Base-by-base conservation (phyloP, 2,888 invertebrate species). In the Cremastinae sp. region DNA sequence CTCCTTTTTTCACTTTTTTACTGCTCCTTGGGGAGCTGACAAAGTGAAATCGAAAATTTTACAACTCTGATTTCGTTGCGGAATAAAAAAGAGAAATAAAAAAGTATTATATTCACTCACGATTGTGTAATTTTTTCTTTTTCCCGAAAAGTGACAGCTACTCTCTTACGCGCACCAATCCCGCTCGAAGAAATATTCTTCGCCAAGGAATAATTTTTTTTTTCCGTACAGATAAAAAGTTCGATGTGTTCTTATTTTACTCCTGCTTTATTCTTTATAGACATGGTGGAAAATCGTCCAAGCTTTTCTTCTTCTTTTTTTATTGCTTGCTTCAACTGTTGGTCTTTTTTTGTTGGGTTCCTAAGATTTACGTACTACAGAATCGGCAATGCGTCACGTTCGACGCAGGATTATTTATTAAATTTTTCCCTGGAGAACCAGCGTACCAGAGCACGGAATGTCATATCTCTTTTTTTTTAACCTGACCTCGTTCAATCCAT, bases 371-470 rank as follows among this genome's bases (percentile, higher is more conserved):
- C 66, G 71, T 75, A 75, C 35, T 66, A 59, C 37, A 37, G 61
- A 35, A 62, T 49, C 66, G 75, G 71, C 61, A 56, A 75, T 75
- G 75, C 75, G 61, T 75, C 75, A 75, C 75, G 66, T 75, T 75
- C 75, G 75, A 71, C 75, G 71, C 66, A 62, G 75, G 71, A 71
- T 75, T 75, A 75, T 75, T 75, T 75, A 75, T 75, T 75, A 68
- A 72, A 72, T 72, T 72, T 75, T 75, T 72, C 75, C 72, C 72
- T 47, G 49, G 72, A 75, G 75, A 68, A 62, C 39, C 20, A 28
- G 49, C 35, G 45, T 39, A 28, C 12, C 39, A 20, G 16, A 47
- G 20, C 43, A 12, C 45, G 45, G 28, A 70, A 65, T 71, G 61
- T 75, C 71, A 66, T 61, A 66, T 61, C 71, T 43, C 55, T 56